Conservation (phyloP, 2,888 invertebrate genomes). For the Rugalucina vietnamica region DNA sequence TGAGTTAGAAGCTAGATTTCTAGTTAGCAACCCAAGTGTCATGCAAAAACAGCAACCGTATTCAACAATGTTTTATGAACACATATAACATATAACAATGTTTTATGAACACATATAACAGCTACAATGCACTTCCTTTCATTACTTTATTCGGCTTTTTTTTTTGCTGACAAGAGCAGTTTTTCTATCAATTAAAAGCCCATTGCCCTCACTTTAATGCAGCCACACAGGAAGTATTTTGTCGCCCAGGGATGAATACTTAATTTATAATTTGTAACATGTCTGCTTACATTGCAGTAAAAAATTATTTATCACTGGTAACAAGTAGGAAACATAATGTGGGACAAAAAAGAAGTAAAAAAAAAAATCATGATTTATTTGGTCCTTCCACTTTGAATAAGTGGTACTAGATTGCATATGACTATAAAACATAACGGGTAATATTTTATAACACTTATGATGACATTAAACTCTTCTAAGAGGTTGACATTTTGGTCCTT, state of each 20-base stretch:
- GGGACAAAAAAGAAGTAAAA: background rate
- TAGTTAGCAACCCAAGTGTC: no score
- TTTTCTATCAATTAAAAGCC: background rate
- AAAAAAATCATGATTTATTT: background rate
- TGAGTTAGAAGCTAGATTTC: no score
- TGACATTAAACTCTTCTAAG: background rate
- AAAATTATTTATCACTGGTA: background rate
- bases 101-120: no score
- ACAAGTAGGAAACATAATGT: background rate
- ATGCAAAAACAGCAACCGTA: no score
- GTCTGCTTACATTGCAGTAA: background rate
- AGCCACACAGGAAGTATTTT: slow-evolving; percentile 3
- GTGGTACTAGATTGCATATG: background rate
- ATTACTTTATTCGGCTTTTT: background rate
- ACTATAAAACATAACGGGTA: background rate
- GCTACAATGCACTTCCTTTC: background rate
- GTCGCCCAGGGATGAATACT: background rate
- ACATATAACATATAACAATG: no score
- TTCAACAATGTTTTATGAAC: no score
- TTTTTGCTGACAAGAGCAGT: background rate
- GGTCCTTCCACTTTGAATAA: background rate
- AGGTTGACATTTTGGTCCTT: background rate
- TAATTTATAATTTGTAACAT: background rate
- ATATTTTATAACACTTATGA: background rate
- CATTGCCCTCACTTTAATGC: background rate